These are phyloP conservation scores for Eupeodes latifasciatus DNA, from an alignment of 2,888 invertebrate species.

Conservation along the genomic window DNA sequence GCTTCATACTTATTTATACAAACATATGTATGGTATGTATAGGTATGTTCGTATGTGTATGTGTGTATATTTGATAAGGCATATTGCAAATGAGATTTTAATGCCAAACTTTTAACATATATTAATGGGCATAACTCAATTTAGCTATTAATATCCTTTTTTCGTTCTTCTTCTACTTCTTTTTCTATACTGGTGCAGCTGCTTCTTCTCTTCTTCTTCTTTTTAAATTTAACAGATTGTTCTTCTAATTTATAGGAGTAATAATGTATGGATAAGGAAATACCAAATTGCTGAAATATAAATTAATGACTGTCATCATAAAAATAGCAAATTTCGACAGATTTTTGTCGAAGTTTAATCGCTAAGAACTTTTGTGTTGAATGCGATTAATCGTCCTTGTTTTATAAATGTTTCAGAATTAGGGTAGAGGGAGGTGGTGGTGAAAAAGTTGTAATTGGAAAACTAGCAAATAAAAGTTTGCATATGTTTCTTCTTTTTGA, in stretches of 20 bases:
- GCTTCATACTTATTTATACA: background rate
- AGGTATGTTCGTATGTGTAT: no score
- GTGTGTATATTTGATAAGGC: background rate
- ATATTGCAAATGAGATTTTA: conserved; percentile 63
- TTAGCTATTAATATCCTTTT: conserved; percentile 18
- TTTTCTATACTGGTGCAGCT: background rate
- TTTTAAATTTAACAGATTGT: conserved; percentile 29
- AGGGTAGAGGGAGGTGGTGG: no score
- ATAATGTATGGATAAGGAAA: conserved; percentile 8
- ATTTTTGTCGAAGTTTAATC: conserved; percentile 33
- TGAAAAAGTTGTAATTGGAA: no score
- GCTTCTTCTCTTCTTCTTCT: background rate
- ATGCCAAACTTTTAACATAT: conserved; percentile 52
- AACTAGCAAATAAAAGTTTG: no score
- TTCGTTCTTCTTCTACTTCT: background rate
- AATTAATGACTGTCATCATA: conserved; percentile 60
- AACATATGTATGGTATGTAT: background rate
- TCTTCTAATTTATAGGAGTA: conserved; percentile 25
- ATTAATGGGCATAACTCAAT: conserved; percentile 63
- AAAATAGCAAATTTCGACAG: conserved; percentile 46
- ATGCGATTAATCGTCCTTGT: conserved; percentile 30
- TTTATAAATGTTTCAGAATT: no score
- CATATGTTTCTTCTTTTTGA: no score
- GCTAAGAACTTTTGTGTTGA: conserved; percentile 39
- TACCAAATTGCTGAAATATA: conserved; percentile 15